Base-by-base conservation (phyloP, 2,797 vertebrate genomes). In the Florisuga fusca region DNA sequence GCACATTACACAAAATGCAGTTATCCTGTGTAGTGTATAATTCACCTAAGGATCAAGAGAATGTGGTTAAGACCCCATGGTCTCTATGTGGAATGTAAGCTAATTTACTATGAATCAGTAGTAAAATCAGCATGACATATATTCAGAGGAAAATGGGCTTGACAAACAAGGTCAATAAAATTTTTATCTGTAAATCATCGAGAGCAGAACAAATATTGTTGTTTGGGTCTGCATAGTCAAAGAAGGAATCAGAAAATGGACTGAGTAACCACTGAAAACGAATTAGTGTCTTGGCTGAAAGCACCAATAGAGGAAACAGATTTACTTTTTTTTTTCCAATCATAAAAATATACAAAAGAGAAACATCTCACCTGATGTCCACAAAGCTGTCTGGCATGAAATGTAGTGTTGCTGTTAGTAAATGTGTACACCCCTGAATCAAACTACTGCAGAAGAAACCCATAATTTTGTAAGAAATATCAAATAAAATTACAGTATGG, bases 381-480 rank as follows among this genome's bases (percentile, higher is more conserved):
- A 26, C 62, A 82, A 66, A 93, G 64, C 73, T 94, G 68, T 76
- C 91, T 80, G 79, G 68, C 57, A 17, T 51, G 64, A 97, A 85
- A 75, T 45, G 10, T 75, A 62, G 33, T 54, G 74, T 45, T 4
- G 3, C 36, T 91, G 13, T 64, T 85, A 66, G 43, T 59, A 87
- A 95, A 84, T 43, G 27, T 31, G 25, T 55, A 72, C 43, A 85
- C 53, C 53, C 63, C 33, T 51, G 93, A 93, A 95, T 94, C 92
- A 93, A 93, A 89, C 81, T 94, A 84, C 64, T 90, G 67, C 59
- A 81, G 67, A 57, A 78, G 79, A 97, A 96, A 87, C 55, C 66
- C 69, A 90, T 94, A 90, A 88, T 96, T 97, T 97, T 95, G 87
- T 93, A 92, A 95, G 93, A 95, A 97, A 97, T 68, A 88, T 95